Base-by-base conservation (phyloP, 2,888 invertebrate genomes). In the Drosophila anomalata region DNA sequence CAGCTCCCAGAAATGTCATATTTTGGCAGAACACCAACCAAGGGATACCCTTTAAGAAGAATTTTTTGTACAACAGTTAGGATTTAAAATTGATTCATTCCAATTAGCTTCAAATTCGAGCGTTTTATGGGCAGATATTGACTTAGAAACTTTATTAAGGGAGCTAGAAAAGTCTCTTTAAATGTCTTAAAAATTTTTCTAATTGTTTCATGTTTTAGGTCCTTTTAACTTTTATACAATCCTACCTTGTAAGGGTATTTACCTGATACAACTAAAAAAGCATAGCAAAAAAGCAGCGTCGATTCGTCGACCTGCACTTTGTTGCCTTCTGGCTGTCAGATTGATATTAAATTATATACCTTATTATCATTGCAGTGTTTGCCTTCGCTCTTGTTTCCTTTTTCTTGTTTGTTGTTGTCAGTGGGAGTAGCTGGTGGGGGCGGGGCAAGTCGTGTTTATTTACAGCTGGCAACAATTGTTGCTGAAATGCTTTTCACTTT, bases 281-380 rank as follows among this genome's bases (percentile, higher is more conserved):
- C 72, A 77, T 75, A 75, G 75, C 82, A 76, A 76, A 73, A 85
- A 78, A 76, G 66, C 71, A 75, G 76, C 74, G 33, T 47, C 46
- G 86, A 71, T 42, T 54, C 44, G 60, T 29, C 53, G 57, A 44
- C 39, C 58, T 42, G 81, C 86, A 82, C 77, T 83, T 77, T 79
- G 76, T 83, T 79, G 77, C 85, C 88, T 81, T 75, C 75, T 77
- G 85, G 76, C 79, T 81, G 74, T 89, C 85, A 89, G 89, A 89
- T 89, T 89, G 87, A 89, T 90, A 90, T 90, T 90, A 90, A 90
- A 90, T 90, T 90, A 90, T 90, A 90, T 89, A 88, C 88, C 90
- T 90, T 90, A 90, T 90, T 90, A 90, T 89, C 90, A 90, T 89
- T 86, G 79, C 61, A 69, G 50, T 68, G 75, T 60, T 74, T 67